phyloP scores from a whole-genome alignment of 1,140 invertebrate genomes.

The Anastatus disparis region DNA sequence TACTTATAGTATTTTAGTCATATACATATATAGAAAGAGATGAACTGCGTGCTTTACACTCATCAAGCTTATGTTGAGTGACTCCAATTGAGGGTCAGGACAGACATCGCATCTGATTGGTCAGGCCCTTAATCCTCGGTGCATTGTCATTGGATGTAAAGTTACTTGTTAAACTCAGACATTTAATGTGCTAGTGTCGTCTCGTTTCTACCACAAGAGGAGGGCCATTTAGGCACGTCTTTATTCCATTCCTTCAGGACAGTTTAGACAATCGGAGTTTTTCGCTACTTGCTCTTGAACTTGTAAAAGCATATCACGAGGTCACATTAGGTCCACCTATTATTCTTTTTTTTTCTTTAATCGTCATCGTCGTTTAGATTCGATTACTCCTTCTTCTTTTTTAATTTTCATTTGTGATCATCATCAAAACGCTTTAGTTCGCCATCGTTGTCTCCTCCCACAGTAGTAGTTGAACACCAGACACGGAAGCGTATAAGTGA shows the following conservation, averaged over 20 bases:
- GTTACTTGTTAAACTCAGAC: too few species aligned
- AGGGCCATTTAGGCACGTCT: too few species aligned
- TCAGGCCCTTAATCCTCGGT: constrained; percentile 54
- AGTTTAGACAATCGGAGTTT: too few species aligned
- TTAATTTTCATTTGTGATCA: too few species aligned
- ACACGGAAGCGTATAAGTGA: constrained; percentile 16
- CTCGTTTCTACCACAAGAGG: background rate
- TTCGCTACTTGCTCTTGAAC: constrained; percentile 22
- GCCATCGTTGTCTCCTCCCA: background rate
- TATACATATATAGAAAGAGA: background rate
- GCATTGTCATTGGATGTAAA: constrained; percentile 48
- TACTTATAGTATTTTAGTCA: too few species aligned
- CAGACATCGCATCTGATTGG: constrained; percentile 54
- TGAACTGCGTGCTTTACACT: constrained; percentile 3
- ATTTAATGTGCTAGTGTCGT: too few species aligned
- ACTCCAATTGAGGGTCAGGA: constrained; percentile 57
- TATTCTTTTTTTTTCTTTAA: background rate
- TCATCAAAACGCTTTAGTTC: background rate
- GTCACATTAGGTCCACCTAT: background rate
- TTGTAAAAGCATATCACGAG: background rate
- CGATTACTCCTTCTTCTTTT: too few species aligned
- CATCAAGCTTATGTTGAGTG: constrained; percentile 49
- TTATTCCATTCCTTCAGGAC: background rate
- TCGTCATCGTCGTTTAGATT: background rate
- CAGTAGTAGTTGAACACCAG: constrained; percentile 6